These are phyloP conservation scores for Rhabdomys dilectus DNA, from an alignment of 2,113 vertebrate genomes.

Conservation along the genomic window DNA sequence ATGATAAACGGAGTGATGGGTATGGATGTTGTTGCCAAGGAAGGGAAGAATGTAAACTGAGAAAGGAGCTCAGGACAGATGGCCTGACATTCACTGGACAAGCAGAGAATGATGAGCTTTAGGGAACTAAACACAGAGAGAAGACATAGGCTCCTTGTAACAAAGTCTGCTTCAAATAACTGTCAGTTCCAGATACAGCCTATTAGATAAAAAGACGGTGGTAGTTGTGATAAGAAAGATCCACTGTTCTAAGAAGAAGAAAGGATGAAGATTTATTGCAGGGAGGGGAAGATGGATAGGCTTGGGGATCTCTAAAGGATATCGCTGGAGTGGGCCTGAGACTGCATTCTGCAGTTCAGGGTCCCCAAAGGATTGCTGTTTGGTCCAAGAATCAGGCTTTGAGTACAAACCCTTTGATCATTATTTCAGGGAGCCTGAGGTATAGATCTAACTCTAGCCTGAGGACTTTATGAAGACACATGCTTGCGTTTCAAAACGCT, in stretches of 20 bases:
- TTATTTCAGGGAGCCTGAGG: slow-evolving; percentile 6
- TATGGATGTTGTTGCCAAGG: not conserved
- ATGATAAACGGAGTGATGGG: not conserved
- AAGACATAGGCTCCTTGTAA: not conserved
- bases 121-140: not conserved
- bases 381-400: not conserved
- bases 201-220: not conserved
- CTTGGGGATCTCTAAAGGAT: not conserved
- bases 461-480: not conserved
- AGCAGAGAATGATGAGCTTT: not conserved
- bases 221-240: not conserved
- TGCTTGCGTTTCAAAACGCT: not conserved
- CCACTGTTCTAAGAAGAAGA: not conserved
- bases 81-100: not conserved
- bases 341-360: not conserved
- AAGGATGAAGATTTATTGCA: not conserved
- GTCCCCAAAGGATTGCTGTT: not conserved
- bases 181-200: not conserved
- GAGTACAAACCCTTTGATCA: not conserved
- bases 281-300: not conserved
- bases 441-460: not conserved
- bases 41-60: not conserved
- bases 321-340: not conserved
- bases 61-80: not conserved
- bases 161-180: not conserved